phyloP scores from a whole-genome alignment of 2,888 invertebrate genomes.

The Amiota communis region DNA sequence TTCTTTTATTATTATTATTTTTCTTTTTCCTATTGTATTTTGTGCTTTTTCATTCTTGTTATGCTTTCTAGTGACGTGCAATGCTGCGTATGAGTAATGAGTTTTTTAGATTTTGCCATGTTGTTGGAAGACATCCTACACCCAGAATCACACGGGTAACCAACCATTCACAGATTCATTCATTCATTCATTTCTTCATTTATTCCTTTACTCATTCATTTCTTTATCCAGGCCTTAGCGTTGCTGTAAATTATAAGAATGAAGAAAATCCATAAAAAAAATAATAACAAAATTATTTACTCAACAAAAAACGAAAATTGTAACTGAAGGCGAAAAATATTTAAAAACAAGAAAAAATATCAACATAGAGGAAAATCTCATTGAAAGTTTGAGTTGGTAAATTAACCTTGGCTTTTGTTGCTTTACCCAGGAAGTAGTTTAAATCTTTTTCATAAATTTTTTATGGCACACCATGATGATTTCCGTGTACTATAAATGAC shows the following conservation, averaged over 20 bases:
- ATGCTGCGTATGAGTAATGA: conserved; percentile 12
- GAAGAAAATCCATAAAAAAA: neutral
- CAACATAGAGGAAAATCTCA: conserved; percentile 6
- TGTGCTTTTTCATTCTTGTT: no score
- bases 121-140: no score
- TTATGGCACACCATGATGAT: neutral
- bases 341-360: neutral
- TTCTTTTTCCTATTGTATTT: no score
- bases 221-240: no score
- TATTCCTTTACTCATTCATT: no score
- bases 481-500: neutral
- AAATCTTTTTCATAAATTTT: conserved; percentile 8
- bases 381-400: neutral
- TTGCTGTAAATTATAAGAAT: no score
- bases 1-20: no score
- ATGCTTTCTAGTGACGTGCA: neutral
- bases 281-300: conserved; percentile 24
- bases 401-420: conserved; percentile 15
- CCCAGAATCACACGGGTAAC: no score
- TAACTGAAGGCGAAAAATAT: neutral
- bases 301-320: neutral
- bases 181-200: no score
- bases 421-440: conserved; percentile 10
- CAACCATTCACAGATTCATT: no score
- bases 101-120: neutral